phyloP scores from a whole-genome alignment of 2,888 invertebrate species.

The Melitaea athalia region DNA sequence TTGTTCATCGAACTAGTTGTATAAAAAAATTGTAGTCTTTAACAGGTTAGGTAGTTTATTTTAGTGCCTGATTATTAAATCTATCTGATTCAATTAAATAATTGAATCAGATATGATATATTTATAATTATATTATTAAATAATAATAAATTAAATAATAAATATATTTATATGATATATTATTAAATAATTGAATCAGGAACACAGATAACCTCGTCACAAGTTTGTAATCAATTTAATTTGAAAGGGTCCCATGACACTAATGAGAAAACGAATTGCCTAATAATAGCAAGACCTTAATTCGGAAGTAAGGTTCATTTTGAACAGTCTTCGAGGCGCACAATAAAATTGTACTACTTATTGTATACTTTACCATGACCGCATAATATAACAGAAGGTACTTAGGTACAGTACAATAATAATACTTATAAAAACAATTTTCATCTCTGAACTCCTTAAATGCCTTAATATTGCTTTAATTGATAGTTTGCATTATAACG shows the following conservation, averaged over 20 bases:
- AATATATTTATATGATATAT: too few relatives aligned
- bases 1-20: too few relatives aligned
- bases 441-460: slow-evolving; percentile 12
- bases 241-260: slow-evolving; percentile 6
- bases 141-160: too few relatives aligned
- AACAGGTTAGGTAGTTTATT: too few relatives aligned
- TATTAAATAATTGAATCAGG: too few relatives aligned
- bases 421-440: slow-evolving; percentile 14
- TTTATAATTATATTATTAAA: too few relatives aligned
- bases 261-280: slow-evolving; percentile 13
- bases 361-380: slow-evolving; percentile 29
- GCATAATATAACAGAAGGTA: slow-evolving; percentile 11
- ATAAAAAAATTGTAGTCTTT: too few relatives aligned
- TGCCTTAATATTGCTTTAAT: slow-evolving; percentile 15
- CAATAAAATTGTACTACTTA: slow-evolving; percentile 28
- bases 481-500: too few relatives aligned
- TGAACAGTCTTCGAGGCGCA: slow-evolving; percentile 17
- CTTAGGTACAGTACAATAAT: slow-evolving; percentile 8
- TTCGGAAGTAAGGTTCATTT: slow-evolving; percentile 27
- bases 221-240: slow-evolving; percentile 3
- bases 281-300: slow-evolving; percentile 28
- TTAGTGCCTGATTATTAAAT: too few relatives aligned
- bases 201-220: neutral
- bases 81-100: too few relatives aligned
- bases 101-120: too few relatives aligned